These are phyloP conservation scores for Epicampocera succincta DNA, from an alignment of 2,888 invertebrate genomes.

Conservation along the genomic window DNA sequence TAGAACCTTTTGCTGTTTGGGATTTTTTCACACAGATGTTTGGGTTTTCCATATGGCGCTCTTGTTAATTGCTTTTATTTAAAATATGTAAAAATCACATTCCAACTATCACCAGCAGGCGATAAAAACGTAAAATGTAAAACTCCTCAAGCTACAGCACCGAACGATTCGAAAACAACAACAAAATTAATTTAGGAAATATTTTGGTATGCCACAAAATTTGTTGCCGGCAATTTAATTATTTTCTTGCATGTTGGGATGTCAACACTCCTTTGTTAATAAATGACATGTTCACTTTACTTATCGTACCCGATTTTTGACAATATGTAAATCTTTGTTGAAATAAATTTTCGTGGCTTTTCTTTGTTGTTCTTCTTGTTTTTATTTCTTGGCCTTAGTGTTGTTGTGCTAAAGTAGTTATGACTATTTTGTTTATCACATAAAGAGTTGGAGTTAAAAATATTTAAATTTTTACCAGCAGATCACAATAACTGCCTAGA, in stretches of 20 bases:
- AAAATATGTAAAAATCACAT: constrained; percentile 39
- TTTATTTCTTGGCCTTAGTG: constrained; percentile 7
- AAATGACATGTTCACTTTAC: constrained; percentile 16
- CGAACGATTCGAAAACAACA: background rate
- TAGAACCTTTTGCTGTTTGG: constrained; percentile 18
- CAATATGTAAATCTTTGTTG: constrained; percentile 17
- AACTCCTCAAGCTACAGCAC: constrained; percentile 35
- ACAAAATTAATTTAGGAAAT: constrained; percentile 9
- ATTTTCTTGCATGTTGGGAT: background rate
- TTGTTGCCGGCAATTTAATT: constrained; percentile 8
- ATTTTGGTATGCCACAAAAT: constrained; percentile 3
- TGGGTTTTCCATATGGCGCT: constrained; percentile 53
- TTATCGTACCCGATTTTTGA: constrained; percentile 22
- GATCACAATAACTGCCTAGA: constrained; percentile 33
- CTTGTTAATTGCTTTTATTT: constrained; percentile 28
- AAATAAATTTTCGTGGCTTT: constrained; percentile 5
- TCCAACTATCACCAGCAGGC: constrained; percentile 24
- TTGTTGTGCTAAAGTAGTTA: constrained; percentile 2
- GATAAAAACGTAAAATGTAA: constrained; percentile 10
- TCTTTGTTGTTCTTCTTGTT: background rate
- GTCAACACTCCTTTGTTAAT: constrained; percentile 3
- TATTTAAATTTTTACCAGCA: background rate
- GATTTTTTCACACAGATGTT: constrained; percentile 60
- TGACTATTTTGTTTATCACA: constrained; percentile 5
- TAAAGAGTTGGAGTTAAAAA: constrained; percentile 22